A percentile compares a stretch with the other conserved stretches of the same genome.
These are phyloP conservation scores for Drosophila neocordata DNA, from an alignment of 1,140 invertebrate species.

Conservation along the genomic window DNA sequence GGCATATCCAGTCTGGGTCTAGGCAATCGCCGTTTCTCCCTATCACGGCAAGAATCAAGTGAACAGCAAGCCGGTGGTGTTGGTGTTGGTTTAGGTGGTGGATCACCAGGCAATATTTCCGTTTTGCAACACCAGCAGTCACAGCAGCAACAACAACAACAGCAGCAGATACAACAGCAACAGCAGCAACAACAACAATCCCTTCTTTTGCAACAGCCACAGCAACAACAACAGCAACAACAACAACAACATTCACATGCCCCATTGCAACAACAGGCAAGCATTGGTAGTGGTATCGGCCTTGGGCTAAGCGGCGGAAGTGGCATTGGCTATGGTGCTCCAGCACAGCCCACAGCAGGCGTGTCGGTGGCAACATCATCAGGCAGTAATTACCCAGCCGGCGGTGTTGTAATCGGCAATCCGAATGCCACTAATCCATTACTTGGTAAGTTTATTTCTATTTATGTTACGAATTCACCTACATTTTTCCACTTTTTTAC, in stretches of 20 bases:
- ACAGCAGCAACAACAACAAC: slow-evolving; percentile 10
- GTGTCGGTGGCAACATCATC: slow-evolving; percentile 27
- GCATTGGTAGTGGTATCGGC: slow-evolving; percentile 59
- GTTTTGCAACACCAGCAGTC: slow-evolving; percentile 24
- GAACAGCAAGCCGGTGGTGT: slow-evolving; percentile 56
- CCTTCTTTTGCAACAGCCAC: slow-evolving; percentile 10
- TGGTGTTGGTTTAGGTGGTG: slow-evolving; percentile 25
- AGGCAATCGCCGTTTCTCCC: slow-evolving; percentile 90
- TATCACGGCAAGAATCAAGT: slow-evolving; percentile 86
- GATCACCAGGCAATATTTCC: slow-evolving; percentile 23
- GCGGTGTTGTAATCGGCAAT: slow-evolving; percentile 78
- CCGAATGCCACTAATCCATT: slow-evolving; percentile 79
- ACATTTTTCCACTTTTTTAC: slow-evolving; percentile 8
- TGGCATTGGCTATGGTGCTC: slow-evolving; percentile 48
- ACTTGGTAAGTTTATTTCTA: slow-evolving; percentile 62
- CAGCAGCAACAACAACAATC: slow-evolving; percentile 19
- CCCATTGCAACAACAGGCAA: slow-evolving; percentile 64
- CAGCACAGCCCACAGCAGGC: slow-evolving; percentile 54
- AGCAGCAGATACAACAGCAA: slow-evolving; percentile 30
- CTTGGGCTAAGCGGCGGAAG: slow-evolving; percentile 14
- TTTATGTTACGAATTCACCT: slow-evolving; percentile 9
- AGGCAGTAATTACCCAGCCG: slow-evolving; percentile 66
- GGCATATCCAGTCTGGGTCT: slow-evolving; percentile 90
- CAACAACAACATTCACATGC: slow-evolving; percentile 54
- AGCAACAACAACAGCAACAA: slow-evolving; percentile 35